Base-by-base conservation (phyloP, 2,888 invertebrate genomes). In the Pyralis farinalis region DNA sequence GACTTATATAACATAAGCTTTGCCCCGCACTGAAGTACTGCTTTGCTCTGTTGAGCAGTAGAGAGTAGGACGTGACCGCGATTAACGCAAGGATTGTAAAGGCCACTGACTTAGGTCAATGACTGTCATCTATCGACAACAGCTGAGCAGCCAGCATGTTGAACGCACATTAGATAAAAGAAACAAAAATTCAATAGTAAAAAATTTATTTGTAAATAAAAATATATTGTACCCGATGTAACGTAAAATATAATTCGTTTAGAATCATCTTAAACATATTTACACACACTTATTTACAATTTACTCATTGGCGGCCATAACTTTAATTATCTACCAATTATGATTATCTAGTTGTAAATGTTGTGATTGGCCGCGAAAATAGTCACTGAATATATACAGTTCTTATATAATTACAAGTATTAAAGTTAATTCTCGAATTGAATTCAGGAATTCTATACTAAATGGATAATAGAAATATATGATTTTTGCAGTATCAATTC, bases 191-290 rank as follows among this genome's bases (percentile, higher is more conserved):
- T 68, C 61, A 73, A 69, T 75, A 66, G 72, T 75, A 75, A 74
- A 76, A 77, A 77, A 73, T 67, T 62, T 74, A 76, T 73, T n/a
- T 76, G 61, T 76, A 74, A 76, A 76, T 71, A 75, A 77, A 76
- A 75, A 78, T 76, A 78, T 77, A 72, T 72, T 67, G 63, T 74
- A 72, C 69, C 63, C 64, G 58, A 65, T 71, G 63, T 66, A 77
- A 77, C 69, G 57, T 71, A 79, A 75, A 75, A 69, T 73, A 69
- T 70, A 68, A 72, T 71, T 71, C 69, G 66, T 71, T 68, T 61
- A 58, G 49, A 62, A 53, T 51, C 44, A 52, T 59, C 55, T 60
- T 64, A 58, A 50, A 55, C 53, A 55, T 55, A 52, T 56, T 45
- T 64, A 65, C 58, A 50, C 52, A 55, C 47, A 53, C 4, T 48